Conservation (phyloP, 2,113 vertebrate species). For the Cavia aperea region DNA sequence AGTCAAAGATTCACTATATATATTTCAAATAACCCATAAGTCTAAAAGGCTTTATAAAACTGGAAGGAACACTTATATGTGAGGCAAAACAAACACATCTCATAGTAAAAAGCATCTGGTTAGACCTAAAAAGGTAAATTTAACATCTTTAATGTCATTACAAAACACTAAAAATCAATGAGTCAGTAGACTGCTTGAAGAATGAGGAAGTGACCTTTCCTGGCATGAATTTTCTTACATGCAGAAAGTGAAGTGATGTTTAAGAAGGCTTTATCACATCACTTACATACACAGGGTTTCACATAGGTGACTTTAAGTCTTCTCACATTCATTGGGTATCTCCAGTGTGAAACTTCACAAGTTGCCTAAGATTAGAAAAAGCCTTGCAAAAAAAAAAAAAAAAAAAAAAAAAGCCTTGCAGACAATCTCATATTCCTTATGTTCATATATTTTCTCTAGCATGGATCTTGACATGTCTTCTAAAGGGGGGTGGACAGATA, state of each 20-base stretch:
- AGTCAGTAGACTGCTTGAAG: neutral
- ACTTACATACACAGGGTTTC: neutral
- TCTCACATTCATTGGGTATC: slow-evolving; percentile 7
- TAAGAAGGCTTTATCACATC: neutral
- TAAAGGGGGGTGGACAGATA: slow-evolving; percentile 59
- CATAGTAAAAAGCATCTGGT: neutral
- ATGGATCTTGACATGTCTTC: slow-evolving; percentile 68
- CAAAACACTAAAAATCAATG: neutral
- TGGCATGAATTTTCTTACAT: slow-evolving; percentile 20
- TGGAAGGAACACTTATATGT: neutral
- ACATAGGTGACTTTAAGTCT: neutral
- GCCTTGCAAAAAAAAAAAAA: neutral
- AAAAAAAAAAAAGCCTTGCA: slow-evolving; percentile 10
- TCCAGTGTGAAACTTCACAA: slow-evolving; percentile 19
- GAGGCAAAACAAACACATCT: neutral
- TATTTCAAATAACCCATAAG: neutral
- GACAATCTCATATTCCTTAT: neutral
- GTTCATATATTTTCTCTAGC: slow-evolving; percentile 46
- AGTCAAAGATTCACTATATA: neutral
- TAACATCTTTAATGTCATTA: neutral
- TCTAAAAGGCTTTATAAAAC: slow-evolving; percentile 3
- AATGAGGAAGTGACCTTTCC: slow-evolving; percentile 10
- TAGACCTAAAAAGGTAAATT: neutral
- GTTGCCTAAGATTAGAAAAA: neutral
- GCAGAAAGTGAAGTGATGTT: neutral